These are phyloP conservation scores for Melanostoma mellinum DNA, from an alignment of 2,888 invertebrate species.

Conservation along the genomic window DNA sequence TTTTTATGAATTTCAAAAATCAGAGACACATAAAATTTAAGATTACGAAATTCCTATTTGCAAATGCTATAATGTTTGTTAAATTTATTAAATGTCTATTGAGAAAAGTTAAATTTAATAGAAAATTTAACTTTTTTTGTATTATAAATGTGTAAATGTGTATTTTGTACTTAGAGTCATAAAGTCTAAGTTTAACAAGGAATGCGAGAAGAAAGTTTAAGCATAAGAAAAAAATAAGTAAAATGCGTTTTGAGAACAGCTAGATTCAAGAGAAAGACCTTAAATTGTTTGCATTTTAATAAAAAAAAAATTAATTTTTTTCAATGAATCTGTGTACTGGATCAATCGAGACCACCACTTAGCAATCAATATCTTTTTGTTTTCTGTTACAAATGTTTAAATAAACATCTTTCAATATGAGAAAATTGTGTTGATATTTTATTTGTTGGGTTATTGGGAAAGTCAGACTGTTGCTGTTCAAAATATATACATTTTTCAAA, in stretches of 20 bases:
- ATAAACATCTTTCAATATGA: neutral
- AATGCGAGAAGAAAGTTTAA: conserved; percentile 22
- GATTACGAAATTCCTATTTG: conserved; percentile 46
- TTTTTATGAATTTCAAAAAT: conserved; percentile 8
- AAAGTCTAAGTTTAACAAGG: conserved; percentile 56
- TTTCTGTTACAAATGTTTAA: neutral
- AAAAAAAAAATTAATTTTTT: neutral
- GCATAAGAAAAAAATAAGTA: conserved; percentile 20
- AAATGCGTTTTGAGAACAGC: conserved; percentile 1
- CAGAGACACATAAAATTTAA: conserved; percentile 39
- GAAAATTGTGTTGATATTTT: neutral
- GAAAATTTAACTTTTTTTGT: conserved; percentile 47
- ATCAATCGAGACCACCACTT: neutral
- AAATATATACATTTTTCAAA: no score
- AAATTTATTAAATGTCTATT: conserved; percentile 63
- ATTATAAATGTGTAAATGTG: conserved; percentile 71
- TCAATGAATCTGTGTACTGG: conserved; percentile 7
- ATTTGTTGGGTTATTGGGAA: no score
- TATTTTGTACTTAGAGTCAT: conserved; percentile 67
- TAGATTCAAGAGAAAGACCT: conserved; percentile 1
- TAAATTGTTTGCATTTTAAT: neutral
- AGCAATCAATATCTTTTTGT: neutral
- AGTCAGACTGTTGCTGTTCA: no score
- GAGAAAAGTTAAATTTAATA: conserved; percentile 35
- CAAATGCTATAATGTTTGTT: conserved; percentile 46